Evolutionary conservation across 2,797 vertebrate genomes (phyloP), one percentile per base, ranked within the genome.

Genomic region (Antennarius maculatus): DNA sequence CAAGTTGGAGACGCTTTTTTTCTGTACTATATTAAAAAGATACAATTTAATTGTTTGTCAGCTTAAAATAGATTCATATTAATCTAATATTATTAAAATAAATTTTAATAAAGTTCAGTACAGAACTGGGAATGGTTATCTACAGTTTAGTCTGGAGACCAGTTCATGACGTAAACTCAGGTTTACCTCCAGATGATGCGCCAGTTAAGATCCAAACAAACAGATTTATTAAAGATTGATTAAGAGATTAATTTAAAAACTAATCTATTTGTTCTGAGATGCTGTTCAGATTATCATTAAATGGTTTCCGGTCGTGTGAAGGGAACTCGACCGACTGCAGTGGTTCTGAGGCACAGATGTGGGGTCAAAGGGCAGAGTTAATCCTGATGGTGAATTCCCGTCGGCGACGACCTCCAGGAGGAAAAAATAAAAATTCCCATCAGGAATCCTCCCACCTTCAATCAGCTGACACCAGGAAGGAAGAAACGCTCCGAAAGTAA

Each of bases 331-430:
- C 86, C 85, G 85, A 82, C 89, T 66, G 31, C 71, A 43, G 77
- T 56, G 68, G 84, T 77, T 54, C 79, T 76, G 62, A 60, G 69
- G 63, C 71, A 61, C 90, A 91, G 88, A 88, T 92, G 88, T 86
- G 82, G 83, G 87, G 86, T 85, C 76, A 77, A 72, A 89, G 78
- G 89, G 74, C 78, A 61, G 54, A 58, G 72, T 84, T 91, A 93
- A 93, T 92, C 92, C 84, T 76, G 70, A 68, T 52, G 5, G 47
- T 28, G 61, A 68, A 28, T 76, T 71, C 79, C 79, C 79, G 82
- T 57, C 62, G 7, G 17, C 6, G 66, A 71, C 72, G 23, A 23
- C 23, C 65, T 71, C 69, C 45, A 42, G 68, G 84, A 69, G 78
- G 27, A 78, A 74, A 80, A 71, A 75, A n/a, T n/a, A 62, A 67